These are phyloP conservation scores for Amiota minor DNA, from an alignment of 2,888 invertebrate species.

Conservation along the genomic window DNA sequence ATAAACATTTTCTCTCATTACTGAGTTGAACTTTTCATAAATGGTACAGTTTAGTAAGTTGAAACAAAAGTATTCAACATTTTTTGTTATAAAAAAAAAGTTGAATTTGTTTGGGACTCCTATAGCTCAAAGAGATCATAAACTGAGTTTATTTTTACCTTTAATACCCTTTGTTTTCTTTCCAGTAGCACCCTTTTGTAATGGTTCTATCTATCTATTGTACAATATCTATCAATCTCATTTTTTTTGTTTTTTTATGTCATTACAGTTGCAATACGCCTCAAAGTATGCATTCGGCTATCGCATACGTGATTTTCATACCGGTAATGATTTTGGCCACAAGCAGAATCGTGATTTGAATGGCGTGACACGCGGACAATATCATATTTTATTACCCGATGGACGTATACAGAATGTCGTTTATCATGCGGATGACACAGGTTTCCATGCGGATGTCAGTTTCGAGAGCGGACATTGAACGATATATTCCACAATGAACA, in stretches of 20 bases:
- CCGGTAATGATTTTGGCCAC: conserved; percentile 85
- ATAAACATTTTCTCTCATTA: too few species aligned
- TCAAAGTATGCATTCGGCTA: conserved; percentile 81
- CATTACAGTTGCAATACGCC: conserved; percentile 77
- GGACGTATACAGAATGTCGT: conserved; percentile 85
- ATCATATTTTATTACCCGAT: conserved; percentile 86
- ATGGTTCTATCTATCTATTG: conserved; percentile 34
- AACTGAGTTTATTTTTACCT: too few species aligned
- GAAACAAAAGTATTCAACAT: too few species aligned
- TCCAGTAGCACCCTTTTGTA: too few species aligned
- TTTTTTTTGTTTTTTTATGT: conserved; percentile 45
- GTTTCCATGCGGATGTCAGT: conserved; percentile 85
- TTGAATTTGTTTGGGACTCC: too few species aligned
- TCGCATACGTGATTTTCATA: conserved; percentile 81
- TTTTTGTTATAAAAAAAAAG: too few species aligned
- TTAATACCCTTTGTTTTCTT: too few species aligned
- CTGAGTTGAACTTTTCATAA: too few species aligned
- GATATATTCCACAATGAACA: neutral
- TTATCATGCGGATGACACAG: conserved; percentile 84
- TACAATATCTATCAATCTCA: conserved; percentile 4
- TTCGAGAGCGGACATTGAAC: conserved; percentile 74
- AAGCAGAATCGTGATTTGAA: conserved; percentile 80
- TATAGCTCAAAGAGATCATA: too few species aligned
- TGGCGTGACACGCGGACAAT: conserved; percentile 81
- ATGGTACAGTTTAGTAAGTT: too few species aligned